Base-by-base conservation (phyloP, 2,888 invertebrate genomes). In the Acleris emargana region DNA sequence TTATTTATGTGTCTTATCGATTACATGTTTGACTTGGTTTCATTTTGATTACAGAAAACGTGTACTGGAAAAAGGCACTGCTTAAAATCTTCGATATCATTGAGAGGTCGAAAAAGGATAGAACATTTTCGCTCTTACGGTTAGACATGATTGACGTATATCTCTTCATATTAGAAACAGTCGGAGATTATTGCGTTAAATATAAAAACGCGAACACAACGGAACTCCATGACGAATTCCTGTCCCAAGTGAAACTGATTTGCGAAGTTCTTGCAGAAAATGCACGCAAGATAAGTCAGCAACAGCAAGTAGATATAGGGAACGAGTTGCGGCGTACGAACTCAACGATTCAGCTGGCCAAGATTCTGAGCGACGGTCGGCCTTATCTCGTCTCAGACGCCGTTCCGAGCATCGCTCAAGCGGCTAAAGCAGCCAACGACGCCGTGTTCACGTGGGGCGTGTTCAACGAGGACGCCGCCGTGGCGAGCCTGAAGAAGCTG, bases 241-340 rank as follows among this genome's bases (percentile, higher is more conserved):
- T 62, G 0, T 55, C 64, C 13, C 76, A 80, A 67, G 74, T 83
- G 2, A 60, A 74, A 64, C 62, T 77, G 1, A 67, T 89, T 64
- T 81, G 83, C 62, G 50, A 51, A 4, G 71, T 74, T 25, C 77
- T 90, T 5, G 64, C 64, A 1, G 73, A 72, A 7, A 80, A 78
- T 17, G 68, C 77, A 42, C 68, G 80, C 2, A 89, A 89, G 74
- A 76, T 91, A 59, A 88, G 87, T 68, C 76, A 83, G 74, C 90
- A 90, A 68, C 87, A 86, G 59, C 89, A 89, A 72, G 74, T 73
- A 13, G 90, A 91, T 64, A 78, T 89, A 5, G 69, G 71, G 5
- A 79, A 78, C 61, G 91, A 91, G 72, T 75, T 90, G 43, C 82
- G 81, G 67, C 84, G 91, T 1, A 67, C 86, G 71, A 79, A 84